These are phyloP conservation scores for Blera fallax DNA, from an alignment of 2,888 invertebrate species.

Conservation along the genomic window DNA sequence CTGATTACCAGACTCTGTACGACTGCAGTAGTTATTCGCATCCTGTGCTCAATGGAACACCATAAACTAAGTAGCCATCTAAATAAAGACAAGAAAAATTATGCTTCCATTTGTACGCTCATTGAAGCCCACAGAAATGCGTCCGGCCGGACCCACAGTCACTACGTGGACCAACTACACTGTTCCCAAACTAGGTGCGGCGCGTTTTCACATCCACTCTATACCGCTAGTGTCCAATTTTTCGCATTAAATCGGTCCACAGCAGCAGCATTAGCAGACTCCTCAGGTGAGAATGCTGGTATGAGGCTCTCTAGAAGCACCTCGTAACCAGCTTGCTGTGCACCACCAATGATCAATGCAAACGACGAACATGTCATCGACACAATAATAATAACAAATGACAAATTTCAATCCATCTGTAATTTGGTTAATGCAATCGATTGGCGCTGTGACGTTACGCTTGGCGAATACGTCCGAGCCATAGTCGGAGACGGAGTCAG, in stretches of 20 bases:
- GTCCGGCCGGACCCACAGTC: conserved; percentile 20
- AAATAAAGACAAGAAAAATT: conserved; percentile 72
- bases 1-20: conserved; percentile 56
- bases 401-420: conserved; percentile 74
- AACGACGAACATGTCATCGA: conserved; percentile 70
- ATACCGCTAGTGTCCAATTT: conserved; percentile 63
- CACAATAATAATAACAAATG: conserved; percentile 73
- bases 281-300: conserved; percentile 57
- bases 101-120: conserved; percentile 70
- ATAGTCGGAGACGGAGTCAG: no score
- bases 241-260: conserved; percentile 62
- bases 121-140: conserved; percentile 70
- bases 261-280: background rate
- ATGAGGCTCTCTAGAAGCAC: conserved; percentile 33
- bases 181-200: conserved; percentile 67
- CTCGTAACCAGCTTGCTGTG: conserved; percentile 15
- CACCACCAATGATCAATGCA: conserved; percentile 58
- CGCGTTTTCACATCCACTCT: conserved; percentile 51
- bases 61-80: conserved; percentile 72
- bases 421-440: conserved; percentile 73
- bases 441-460: conserved; percentile 58
- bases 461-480: no score
- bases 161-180: background rate
- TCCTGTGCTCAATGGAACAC: conserved; percentile 59
- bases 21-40: conserved; percentile 30